phyloP scores from a whole-genome alignment of 1,140 invertebrate genomes.

The Caerostris darwini region DNA sequence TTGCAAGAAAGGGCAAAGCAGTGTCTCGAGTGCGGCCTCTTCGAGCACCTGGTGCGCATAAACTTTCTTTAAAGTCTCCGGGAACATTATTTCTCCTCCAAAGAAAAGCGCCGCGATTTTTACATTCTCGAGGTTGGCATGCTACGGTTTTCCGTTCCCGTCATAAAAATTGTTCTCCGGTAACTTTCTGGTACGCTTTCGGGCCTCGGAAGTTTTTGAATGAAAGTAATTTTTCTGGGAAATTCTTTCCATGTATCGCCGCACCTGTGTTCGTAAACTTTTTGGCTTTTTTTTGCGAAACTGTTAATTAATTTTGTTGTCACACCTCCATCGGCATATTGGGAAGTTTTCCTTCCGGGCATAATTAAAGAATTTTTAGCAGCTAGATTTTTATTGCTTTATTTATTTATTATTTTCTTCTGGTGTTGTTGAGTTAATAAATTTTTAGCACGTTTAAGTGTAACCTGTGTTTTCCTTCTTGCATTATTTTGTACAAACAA shows the following conservation, averaged over 20 bases:
- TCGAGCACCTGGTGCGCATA: neutral
- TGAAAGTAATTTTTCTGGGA: neutral
- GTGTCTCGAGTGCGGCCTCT: too few species aligned
- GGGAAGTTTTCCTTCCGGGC: neutral
- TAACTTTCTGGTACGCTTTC: neutral
- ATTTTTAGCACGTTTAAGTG: too few species aligned
- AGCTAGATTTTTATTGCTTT: neutral
- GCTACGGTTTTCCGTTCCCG: neutral
- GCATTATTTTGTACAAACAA: too few species aligned
- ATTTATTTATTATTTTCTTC: too few species aligned
- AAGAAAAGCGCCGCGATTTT: neutral
- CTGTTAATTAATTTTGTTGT: neutral
- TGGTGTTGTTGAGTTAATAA: too few species aligned
- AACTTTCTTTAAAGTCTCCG: neutral
- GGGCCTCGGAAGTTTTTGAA: neutral
- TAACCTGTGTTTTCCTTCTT: too few species aligned
- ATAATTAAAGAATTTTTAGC: neutral
- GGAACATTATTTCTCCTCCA: neutral
- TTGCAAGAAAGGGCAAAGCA: too few species aligned
- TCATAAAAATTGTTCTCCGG: neutral
- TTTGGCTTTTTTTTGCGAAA: neutral
- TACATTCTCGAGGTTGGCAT: neutral
- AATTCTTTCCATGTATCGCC: neutral
- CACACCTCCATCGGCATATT: neutral
- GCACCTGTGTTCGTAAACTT: neutral